Base-by-base conservation (phyloP, 37 sponge, comb jelly and placozoan species). In the Petrosia ficiformis region DNA sequence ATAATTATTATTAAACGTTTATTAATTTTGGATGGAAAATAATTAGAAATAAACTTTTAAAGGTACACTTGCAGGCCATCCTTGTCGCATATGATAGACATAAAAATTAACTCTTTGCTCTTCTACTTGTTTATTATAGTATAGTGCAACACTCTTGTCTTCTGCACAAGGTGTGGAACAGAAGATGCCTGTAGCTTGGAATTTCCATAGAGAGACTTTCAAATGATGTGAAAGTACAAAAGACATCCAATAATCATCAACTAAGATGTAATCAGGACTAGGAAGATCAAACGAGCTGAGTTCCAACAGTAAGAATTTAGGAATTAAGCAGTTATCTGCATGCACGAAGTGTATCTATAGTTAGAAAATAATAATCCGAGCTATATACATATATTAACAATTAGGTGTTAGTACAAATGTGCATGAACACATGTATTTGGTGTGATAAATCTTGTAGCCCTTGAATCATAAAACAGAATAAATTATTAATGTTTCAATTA, bases 181-280 rank as follows among this genome's bases (percentile, higher is more conserved):
- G 29, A 82, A 58, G 57, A 87, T 77, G 48, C 71, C 82, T 36
- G 75, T 65, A 33, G 66, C 77, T 38, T 81, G 57, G n/a, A 87
- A 59, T 40, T 83, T 75, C 88, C 82, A 82, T 2, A 87, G 42
- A 1, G 72, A 54, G 30, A 82, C 54, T 24, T 42, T 44, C 72
- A 87, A 58, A 68, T 81, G 77, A 76, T 87, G 88, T 3, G 88
- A 87, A 37, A 87, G 67, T 24, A 87, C 82, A 52, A 82, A 87
- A 4, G 82, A 82, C 77, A 87, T 36, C 82, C 82, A 87, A 57
- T 87, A 87, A 69, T 87, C 88, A 71, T 87, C 88, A 5, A 87
- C 78, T 11, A 87, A 65, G 42, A 82, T 76, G 58, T 57, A 76
- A 26, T 87, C 88, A 25, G 75, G 65, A 2, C 37, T 19, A 3